Evolutionary conservation across 2,113 vertebrate species (phyloP), one percentile per base, ranked within the genome.

Genomic region (Connochaetes taurinus): DNA sequence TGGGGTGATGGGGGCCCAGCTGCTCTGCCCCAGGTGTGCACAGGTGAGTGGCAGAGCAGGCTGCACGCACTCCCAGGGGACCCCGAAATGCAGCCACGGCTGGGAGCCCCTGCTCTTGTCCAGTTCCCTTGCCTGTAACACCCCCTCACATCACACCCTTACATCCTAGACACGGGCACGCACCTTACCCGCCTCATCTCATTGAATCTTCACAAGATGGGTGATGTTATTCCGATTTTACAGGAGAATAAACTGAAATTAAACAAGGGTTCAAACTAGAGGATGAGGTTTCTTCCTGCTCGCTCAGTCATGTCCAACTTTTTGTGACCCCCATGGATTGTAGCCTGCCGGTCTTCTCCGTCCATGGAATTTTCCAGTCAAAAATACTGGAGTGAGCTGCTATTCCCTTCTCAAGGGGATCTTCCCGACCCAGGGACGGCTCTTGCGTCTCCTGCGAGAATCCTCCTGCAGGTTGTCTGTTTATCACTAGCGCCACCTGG

Each of bases 11-110:
- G 57, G 33, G 2, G 23, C 50, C 50, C 13, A 31, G 29, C 92
- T 19, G 50, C 60, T 67, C 85, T 15, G 1, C 47, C 14, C 6
- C 10, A 5, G 36, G 1, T 43, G 7, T 3, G 5, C 36, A 11
- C 11, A 23, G 21, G 16, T 11, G 16, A 21, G 1, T 4, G 11
- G 50, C 1, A 1, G 15, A 58, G 27, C 67, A 71, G 67, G 10
- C n/a, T 71, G 19, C n/a, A 67, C 2, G 1, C 33, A 40, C n/a
- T 71, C 19, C n/a, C 67, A 71, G 19, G 10, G 5, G 67, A 40
- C n/a, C 67, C n/a, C 2, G 0, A 67, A n/a, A 67, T n/a, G 62
- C 36, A 31, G 27, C 8, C 45, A 50, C 27, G 43, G 27, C 76
- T 1, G 0, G 76, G 76, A 16, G 25, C 14, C 43, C 74, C 74